Evolutionary conservation across 2,797 vertebrate species (phyloP).

Genomic region (Premnoplex brunnescens): DNA sequence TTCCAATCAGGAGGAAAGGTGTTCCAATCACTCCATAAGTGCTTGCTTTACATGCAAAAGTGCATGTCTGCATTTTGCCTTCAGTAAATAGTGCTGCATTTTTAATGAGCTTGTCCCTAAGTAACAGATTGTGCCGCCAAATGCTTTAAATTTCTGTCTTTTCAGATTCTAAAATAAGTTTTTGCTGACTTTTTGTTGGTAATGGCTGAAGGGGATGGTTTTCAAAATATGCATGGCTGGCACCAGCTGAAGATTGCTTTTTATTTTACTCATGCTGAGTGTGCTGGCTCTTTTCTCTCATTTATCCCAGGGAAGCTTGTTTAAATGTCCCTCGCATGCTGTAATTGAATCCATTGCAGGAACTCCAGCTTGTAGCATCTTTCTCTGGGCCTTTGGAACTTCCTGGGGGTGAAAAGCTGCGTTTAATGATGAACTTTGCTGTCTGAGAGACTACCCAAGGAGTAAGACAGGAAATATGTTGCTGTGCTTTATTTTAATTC

Average conservation of each 20-base stretch:
- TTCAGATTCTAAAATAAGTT: slow-evolving; percentile 58
- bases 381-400: slow-evolving; percentile 36
- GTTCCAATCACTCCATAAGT: background rate
- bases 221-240: slow-evolving; percentile 42
- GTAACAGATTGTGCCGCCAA: slow-evolving; percentile 4
- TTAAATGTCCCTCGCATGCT: slow-evolving; percentile 13
- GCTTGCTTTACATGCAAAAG: slow-evolving; percentile 40
- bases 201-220: slow-evolving; percentile 41
- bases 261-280: slow-evolving; percentile 51
- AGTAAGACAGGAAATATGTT: background rate
- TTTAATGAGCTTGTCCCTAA: slow-evolving; percentile 50
- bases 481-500: background rate
- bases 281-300: slow-evolving; percentile 15
- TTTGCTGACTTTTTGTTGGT: slow-evolving; percentile 64
- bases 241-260: slow-evolving; percentile 43
- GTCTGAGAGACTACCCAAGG: background rate
- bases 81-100: slow-evolving; percentile 44
- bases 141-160: slow-evolving; percentile 37
- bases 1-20: background rate
- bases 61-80: slow-evolving; percentile 55
- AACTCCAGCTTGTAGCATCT: slow-evolving; percentile 21
- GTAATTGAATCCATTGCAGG: slow-evolving; percentile 27
- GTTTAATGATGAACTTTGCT: slow-evolving; percentile 29
- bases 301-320: slow-evolving; percentile 32
- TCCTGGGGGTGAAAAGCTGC: slow-evolving; percentile 3